Conservation (phyloP, 2,113 vertebrate species). For the Perognathus longimembris region DNA sequence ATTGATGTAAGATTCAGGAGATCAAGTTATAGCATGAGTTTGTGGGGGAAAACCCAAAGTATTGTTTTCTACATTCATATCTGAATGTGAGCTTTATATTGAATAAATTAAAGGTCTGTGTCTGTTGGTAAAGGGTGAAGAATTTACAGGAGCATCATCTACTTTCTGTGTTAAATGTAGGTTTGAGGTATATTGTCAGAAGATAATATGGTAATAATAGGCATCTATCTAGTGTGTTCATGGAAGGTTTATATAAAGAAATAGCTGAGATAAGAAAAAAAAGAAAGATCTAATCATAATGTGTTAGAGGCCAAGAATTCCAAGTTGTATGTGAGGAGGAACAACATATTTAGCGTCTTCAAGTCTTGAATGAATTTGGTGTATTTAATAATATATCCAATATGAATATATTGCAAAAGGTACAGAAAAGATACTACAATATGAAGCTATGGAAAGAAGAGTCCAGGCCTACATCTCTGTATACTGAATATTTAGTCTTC, state of each 20-base stretch:
- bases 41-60: not conserved
- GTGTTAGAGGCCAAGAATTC: not conserved
- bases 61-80: not conserved
- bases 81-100: constrained; percentile 33
- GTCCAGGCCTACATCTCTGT: not conserved
- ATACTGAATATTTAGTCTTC: constrained; percentile 11
- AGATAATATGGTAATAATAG: not conserved
- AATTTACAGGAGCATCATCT: not conserved
- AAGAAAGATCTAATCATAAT: not conserved
- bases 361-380: not conserved
- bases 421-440: not conserved
- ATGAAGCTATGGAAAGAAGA: not conserved
- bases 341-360: not conserved
- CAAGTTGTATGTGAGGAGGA: not conserved
- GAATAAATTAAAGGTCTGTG: constrained; percentile 26
- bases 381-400: not conserved
- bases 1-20: not conserved
- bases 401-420: not conserved
- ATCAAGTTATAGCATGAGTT: not conserved
- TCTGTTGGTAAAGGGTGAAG: not conserved
- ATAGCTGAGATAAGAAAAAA: constrained; percentile 19
- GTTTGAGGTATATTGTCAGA: not conserved
- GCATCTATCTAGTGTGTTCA: not conserved
- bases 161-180: not conserved
- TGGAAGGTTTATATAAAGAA: not conserved